phyloP scores from a whole-genome alignment of 2,113 vertebrate genomes.

The Megaceryle maxima region DNA sequence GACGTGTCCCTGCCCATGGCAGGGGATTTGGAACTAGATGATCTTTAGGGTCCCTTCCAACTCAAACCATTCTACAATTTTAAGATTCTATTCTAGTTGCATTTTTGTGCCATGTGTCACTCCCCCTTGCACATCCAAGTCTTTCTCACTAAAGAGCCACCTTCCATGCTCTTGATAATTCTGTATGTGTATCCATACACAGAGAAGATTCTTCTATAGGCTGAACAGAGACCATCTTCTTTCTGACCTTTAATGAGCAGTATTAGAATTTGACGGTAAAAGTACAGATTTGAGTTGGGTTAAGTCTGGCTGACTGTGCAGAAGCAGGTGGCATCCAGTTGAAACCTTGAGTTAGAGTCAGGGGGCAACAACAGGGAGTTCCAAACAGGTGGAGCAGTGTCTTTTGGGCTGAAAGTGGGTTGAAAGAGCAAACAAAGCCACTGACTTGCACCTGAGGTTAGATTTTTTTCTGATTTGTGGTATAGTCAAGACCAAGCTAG shows the following conservation, averaged over 20 bases:
- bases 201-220: neutral
- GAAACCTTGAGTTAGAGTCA: neutral
- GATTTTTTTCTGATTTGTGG: neutral
- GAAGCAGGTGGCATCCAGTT: neutral
- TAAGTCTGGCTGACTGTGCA: neutral
- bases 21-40: neutral
- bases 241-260: neutral
- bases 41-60: neutral
- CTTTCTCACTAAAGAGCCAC: neutral
- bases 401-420: neutral
- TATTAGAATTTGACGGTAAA: neutral
- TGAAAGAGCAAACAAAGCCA: neutral
- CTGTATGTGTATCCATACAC: neutral
- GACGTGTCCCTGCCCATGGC: neutral
- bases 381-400: accelerated
- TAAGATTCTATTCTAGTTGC: neutral
- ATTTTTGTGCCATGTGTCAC: neutral
- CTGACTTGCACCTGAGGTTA: neutral
- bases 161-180: neutral
- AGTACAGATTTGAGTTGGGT: neutral
- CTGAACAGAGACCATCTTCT: neutral
- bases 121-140: neutral
- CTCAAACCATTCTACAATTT: neutral
- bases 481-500: neutral
- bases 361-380: neutral